A percentile compares a stretch with the other conserved stretches of the same genome.
Evolutionary conservation across 2,113 vertebrate genomes (phyloP).

Genomic region (Gymnocephalus cernua): DNA sequence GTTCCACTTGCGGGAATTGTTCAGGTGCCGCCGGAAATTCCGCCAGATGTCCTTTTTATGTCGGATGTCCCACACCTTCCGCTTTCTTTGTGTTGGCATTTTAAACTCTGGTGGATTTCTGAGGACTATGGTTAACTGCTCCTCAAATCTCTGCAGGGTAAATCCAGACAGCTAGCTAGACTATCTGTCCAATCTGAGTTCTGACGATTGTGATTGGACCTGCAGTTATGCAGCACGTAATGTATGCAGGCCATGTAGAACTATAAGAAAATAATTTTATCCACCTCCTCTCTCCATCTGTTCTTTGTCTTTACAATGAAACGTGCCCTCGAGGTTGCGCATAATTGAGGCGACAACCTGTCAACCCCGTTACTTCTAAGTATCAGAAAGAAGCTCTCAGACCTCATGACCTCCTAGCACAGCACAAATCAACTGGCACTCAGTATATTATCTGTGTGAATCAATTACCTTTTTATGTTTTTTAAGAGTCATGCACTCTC

Average conservation of each 20-base stretch:
- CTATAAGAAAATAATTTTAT: neutral
- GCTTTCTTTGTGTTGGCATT: too few relatives aligned
- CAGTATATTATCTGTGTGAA: slow-evolving; percentile 27
- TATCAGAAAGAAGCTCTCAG: slow-evolving; percentile 12
- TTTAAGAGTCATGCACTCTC: slow-evolving; percentile 32
- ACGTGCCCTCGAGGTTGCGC: neutral
- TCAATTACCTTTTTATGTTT: slow-evolving; percentile 45
- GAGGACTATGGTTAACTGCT: too few relatives aligned
- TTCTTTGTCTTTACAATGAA: neutral
- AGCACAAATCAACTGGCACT: slow-evolving; percentile 5
- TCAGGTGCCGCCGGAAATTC: too few relatives aligned
- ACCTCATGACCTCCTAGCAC: slow-evolving; percentile 1
- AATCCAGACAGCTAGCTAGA: too few relatives aligned
- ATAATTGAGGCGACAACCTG: neutral
- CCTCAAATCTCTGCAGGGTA: too few relatives aligned
- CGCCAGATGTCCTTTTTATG: too few relatives aligned
- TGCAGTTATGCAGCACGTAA: neutral
- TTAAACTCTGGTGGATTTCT: too few relatives aligned
- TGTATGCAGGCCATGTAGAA: neutral
- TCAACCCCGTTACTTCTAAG: neutral
- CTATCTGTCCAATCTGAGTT: too few relatives aligned
- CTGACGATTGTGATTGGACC: neutral
- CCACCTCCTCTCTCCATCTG: neutral
- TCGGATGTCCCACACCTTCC: too few relatives aligned
- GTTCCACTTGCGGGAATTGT: too few relatives aligned